A percentile compares a stretch with the other conserved stretches of the same genome.
These are phyloP conservation scores for Drosophila obscura DNA, from an alignment of 1,140 invertebrate species.

Conservation along the genomic window DNA sequence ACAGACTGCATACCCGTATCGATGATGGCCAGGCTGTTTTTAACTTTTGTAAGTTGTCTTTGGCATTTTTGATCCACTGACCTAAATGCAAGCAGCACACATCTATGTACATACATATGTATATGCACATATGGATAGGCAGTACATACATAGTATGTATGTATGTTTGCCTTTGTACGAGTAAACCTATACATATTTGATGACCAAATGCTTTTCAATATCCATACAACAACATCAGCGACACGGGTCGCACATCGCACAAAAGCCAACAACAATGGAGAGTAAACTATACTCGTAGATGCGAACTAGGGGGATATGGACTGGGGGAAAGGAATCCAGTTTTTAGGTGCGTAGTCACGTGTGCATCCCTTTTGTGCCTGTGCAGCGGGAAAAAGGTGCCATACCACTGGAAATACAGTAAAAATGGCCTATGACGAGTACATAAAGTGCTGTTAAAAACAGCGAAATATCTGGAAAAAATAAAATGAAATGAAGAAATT, in stretches of 20 bases:
- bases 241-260: constrained; percentile 28
- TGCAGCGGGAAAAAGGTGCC: constrained; percentile 49
- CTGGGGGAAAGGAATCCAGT: background rate
- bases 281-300: constrained; percentile 39
- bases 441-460: no score
- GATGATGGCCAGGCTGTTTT: constrained; percentile 43
- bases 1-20: constrained; percentile 15
- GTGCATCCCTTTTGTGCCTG: constrained; percentile 50
- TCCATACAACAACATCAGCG: constrained; percentile 38
- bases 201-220: constrained; percentile 80
- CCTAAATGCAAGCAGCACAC: constrained; percentile 47
- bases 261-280: constrained; percentile 69
- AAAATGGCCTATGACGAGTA: background rate
- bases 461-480: no score
- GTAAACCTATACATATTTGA: constrained; percentile 67
- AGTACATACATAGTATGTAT: constrained; percentile 7
- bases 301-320: background rate
- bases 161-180: background rate
- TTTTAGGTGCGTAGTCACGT: constrained; percentile 48
- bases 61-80: constrained; percentile 75
- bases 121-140: constrained; percentile 37
- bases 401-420: constrained; percentile 47
- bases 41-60: constrained; percentile 69
- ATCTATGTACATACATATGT: constrained; percentile 7
- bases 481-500: no score